phyloP scores from a whole-genome alignment of 2,888 invertebrate species.

The Dyspetes luteomarginatus region DNA sequence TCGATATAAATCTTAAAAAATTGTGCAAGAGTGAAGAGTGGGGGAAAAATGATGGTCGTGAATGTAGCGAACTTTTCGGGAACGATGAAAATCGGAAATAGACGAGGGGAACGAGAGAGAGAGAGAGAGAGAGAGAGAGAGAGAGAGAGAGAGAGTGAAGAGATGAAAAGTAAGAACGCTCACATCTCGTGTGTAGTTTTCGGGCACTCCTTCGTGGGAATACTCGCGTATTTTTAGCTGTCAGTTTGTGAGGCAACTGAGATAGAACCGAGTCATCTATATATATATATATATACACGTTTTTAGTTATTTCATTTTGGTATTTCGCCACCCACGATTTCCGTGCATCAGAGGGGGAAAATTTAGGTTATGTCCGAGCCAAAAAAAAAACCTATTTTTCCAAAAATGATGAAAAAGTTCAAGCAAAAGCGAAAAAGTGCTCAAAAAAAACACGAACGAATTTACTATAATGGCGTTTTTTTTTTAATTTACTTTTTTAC shows the following conservation, averaged over 20 bases:
- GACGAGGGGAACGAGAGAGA: conserved; percentile 48
- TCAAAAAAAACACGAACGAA: too few relatives aligned
- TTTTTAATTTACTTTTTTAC: too few relatives aligned
- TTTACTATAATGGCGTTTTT: too few relatives aligned
- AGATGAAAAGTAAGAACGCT: background rate
- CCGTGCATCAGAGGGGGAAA: conserved; percentile 4
- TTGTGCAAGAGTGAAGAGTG: background rate
- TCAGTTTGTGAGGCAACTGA: conserved; percentile 42
- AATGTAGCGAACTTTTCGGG: conserved; percentile 50
- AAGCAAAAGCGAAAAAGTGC: too few relatives aligned
- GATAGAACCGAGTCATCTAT: background rate
- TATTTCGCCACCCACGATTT: conserved; percentile 40
- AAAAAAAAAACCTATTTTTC: background rate
- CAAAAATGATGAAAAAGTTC: background rate
- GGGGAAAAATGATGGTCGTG: conserved; percentile 1
- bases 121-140: conserved; percentile 8
- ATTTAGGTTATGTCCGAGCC: background rate
- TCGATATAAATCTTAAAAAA: background rate
- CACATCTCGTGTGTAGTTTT: background rate
- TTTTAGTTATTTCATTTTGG: conserved; percentile 24
- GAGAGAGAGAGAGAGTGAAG: background rate
- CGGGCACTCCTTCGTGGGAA: conserved; percentile 62
- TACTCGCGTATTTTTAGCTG: conserved; percentile 63
- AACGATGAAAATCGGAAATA: conserved; percentile 63
- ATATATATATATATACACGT: background rate